These are phyloP conservation scores for Cerastoderma edule DNA, from an alignment of 2,888 invertebrate genomes.

Conservation along the genomic window DNA sequence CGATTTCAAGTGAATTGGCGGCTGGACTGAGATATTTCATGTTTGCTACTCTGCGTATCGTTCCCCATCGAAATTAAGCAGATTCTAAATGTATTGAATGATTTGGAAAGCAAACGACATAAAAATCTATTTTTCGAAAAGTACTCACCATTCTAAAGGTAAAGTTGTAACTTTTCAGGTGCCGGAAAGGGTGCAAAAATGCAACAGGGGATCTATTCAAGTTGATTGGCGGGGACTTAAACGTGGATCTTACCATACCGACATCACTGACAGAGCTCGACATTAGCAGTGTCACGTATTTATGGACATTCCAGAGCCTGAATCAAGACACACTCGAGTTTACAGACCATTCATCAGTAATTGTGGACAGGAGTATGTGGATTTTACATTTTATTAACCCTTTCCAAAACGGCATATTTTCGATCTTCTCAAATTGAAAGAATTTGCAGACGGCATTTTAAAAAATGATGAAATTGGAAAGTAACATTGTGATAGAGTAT, in stretches of 20 bases:
- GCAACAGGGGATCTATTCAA: slow-evolving; percentile 1
- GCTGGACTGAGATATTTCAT: too few relatives aligned
- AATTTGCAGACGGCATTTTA: too few relatives aligned
- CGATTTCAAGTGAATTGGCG: too few relatives aligned
- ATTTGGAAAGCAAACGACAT: not conserved
- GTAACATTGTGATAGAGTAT: too few relatives aligned
- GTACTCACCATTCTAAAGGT: not conserved
- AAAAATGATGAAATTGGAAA: too few relatives aligned
- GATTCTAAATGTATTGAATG: not conserved
- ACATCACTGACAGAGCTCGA: not conserved
- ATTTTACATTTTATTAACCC: too few relatives aligned
- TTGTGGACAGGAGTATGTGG: slow-evolving; percentile 8
- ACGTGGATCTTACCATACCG: slow-evolving; percentile 8
- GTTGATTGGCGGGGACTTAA: not conserved
- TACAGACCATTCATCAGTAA: not conserved
- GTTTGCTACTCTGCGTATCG: too few relatives aligned
- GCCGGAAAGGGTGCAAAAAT: not conserved
- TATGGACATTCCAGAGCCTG: not conserved
- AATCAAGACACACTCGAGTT: not conserved
- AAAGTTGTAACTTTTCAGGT: not conserved
- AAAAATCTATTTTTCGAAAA: not conserved
- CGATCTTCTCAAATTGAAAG: too few relatives aligned
- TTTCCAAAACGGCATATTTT: too few relatives aligned
- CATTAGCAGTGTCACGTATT: slow-evolving; percentile 4
- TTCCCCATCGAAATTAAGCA: too few relatives aligned